Percentiles rank a stretch among this genome's conserved stretches.
Evolutionary conservation across 2,888 invertebrate species (phyloP).

Genomic region (Spodoptera exigua): DNA sequence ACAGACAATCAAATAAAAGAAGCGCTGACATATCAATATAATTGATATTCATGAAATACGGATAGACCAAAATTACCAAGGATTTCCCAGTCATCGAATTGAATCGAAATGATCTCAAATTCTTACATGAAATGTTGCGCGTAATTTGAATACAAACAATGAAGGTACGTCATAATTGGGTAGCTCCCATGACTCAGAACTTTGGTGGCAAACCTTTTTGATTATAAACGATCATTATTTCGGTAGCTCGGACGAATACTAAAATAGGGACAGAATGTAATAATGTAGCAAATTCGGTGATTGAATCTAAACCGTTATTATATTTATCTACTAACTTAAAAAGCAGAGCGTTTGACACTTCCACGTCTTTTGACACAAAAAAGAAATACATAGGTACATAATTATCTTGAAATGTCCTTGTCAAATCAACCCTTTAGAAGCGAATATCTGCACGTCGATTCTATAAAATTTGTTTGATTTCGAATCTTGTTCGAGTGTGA

Average conservation of each 20-base stretch:
- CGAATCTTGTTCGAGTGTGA: too few relatives aligned
- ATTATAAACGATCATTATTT: constrained; percentile 68
- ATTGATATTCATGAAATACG: constrained; percentile 25
- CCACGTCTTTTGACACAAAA: too few relatives aligned
- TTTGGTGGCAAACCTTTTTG: constrained; percentile 47
- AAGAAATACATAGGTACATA: too few relatives aligned
- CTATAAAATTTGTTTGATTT: too few relatives aligned
- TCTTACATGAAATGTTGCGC: constrained; percentile 24
- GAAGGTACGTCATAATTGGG: constrained; percentile 44
- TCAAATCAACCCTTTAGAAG: too few relatives aligned
- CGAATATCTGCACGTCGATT: too few relatives aligned
- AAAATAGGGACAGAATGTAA: constrained; percentile 19
- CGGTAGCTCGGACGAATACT: constrained; percentile 48
- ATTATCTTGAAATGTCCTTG: too few relatives aligned
- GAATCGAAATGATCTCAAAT: constrained; percentile 34
- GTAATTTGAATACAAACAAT: constrained; percentile 46
- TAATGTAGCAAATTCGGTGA: constrained; percentile 4
- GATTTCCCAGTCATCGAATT: constrained; percentile 36
- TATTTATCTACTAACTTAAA: too few relatives aligned
- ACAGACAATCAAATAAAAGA: too few relatives aligned
- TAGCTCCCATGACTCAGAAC: constrained; percentile 65
- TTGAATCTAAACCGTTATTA: neutral
- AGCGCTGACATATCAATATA: neutral
- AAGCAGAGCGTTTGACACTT: too few relatives aligned
- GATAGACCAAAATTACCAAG: constrained; percentile 21